A percentile compares a stretch with the other conserved stretches of the same genome.
These are phyloP conservation scores for Colius striatus DNA, from an alignment of 2,113 vertebrate genomes.

Conservation along the genomic window DNA sequence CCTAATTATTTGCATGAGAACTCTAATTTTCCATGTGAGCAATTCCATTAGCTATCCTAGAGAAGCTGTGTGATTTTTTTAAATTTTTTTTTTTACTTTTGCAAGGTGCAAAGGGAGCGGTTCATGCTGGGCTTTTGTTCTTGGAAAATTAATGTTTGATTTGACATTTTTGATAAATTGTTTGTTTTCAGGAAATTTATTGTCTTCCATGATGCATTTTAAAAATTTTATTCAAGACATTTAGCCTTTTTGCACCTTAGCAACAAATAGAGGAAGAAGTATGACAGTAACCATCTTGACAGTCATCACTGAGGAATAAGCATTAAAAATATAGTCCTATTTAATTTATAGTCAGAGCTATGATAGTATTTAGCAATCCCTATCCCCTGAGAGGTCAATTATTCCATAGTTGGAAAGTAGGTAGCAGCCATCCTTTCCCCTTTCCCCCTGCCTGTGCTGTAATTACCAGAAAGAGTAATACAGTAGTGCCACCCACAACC, in stretches of 20 bases:
- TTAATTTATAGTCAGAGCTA: not conserved
- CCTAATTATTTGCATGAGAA: slow-evolving; percentile 32
- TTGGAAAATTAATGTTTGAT: not conserved
- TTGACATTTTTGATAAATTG: not conserved
- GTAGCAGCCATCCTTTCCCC: not conserved
- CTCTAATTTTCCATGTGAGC: slow-evolving; percentile 49
- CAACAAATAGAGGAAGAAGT: not conserved
- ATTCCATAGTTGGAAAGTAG: not conserved
- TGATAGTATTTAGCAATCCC: not conserved
- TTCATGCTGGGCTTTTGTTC: slow-evolving; percentile 7
- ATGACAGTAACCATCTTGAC: not conserved
- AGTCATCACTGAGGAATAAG: not conserved
- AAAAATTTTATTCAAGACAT: not conserved
- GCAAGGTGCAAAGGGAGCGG: not conserved
- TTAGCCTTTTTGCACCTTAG: not conserved
- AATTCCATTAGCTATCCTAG: slow-evolving; percentile 11
- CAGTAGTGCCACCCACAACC: not conserved
- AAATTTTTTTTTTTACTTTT: slow-evolving; percentile 3
- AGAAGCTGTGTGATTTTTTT: not conserved
- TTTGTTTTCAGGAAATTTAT: not conserved
- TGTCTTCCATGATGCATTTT: not conserved
- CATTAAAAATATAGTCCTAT: not conserved
- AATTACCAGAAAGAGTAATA: not conserved
- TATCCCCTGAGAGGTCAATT: not conserved
- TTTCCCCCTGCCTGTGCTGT: not conserved